Evolutionary conservation across 2,113 vertebrate genomes (phyloP), one percentile per base, ranked within the genome.

Genomic region (Megaleporinus macrocephalus): DNA sequence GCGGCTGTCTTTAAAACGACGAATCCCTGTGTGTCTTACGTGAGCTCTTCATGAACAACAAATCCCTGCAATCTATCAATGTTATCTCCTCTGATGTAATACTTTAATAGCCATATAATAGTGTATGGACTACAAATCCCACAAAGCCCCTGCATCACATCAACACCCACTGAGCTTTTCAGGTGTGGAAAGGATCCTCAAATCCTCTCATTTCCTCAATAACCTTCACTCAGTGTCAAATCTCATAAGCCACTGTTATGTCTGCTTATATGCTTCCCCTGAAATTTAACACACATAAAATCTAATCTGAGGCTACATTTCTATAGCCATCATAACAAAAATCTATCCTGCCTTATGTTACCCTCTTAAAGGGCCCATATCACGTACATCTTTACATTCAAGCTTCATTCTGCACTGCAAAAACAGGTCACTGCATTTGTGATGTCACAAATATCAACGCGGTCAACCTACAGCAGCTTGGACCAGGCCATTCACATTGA

Each of bases 11-110:
- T 82, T 70, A 81, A 75, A 30, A 44, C 71, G 36, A 26, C 47
- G 24, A 57, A 75, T 74, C 72, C 49, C 72, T 47, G 29, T 68
- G 63, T 69, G 51, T 76, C 63, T 59, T 30, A 30, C 20, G 4
- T 44, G 20, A 76, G 27, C 36, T 29, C 73, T 70, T 70, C 65
- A 76, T 49, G 51, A 82, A 47, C 73, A 82, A 70, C 80, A 76
- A 82, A 82, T 82, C 80, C 72, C 16, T 15, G 30, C 47, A 51
- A 68, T 75, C 62, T 81, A 65, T 62, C 61, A 55, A n/a, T 66
- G 55, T 68, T 81, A 75, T 82, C 80, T 81, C 62, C 4, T 15
- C 33, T 75, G 72, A 44, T 76, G 36, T 68, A 69, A 75, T 44
- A 75, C 72, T 27, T 76, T 66, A 55, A 74, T 74, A 66, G 51